These are phyloP conservation scores for Alces alces DNA, from an alignment of 2,113 vertebrate genomes.

Conservation along the genomic window DNA sequence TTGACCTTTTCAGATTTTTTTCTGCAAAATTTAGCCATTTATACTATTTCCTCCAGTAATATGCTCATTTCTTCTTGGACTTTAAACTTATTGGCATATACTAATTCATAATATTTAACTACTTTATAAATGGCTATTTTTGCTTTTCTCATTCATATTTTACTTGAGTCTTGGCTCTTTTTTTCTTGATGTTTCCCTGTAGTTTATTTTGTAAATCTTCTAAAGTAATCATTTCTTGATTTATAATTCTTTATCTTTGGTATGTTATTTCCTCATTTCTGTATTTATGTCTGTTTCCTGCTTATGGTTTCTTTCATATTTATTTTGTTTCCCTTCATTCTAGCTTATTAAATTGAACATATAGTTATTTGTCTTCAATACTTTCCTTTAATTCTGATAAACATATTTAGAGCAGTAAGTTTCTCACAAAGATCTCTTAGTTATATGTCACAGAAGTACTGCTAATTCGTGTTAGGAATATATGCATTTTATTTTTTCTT, in stretches of 20 bases:
- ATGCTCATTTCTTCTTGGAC: not conserved
- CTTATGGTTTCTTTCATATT: not conserved
- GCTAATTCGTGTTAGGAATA: not conserved
- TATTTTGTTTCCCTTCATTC: not conserved
- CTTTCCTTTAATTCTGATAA: not conserved
- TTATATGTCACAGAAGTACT: not conserved
- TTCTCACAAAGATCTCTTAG: not conserved
- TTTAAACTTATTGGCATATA: not conserved
- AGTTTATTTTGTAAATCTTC: not conserved
- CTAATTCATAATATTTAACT: not conserved
- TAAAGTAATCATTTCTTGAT: not conserved
- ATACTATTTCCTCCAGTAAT: not conserved
- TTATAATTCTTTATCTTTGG: not conserved
- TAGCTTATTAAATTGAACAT: not conserved
- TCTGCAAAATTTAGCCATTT: not conserved
- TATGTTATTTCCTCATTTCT: not conserved
- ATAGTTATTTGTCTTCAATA: not conserved
- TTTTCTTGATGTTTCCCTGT: not conserved
- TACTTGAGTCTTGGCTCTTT: not conserved
- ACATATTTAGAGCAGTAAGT: not conserved
- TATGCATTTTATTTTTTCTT: not conserved
- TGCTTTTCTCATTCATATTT: not conserved
- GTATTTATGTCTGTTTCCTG: not conserved
- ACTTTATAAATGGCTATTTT: not conserved
- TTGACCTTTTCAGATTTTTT: not conserved